phyloP scores from a whole-genome alignment of 2,113 vertebrate species.

The Haemorhous mexicanus region DNA sequence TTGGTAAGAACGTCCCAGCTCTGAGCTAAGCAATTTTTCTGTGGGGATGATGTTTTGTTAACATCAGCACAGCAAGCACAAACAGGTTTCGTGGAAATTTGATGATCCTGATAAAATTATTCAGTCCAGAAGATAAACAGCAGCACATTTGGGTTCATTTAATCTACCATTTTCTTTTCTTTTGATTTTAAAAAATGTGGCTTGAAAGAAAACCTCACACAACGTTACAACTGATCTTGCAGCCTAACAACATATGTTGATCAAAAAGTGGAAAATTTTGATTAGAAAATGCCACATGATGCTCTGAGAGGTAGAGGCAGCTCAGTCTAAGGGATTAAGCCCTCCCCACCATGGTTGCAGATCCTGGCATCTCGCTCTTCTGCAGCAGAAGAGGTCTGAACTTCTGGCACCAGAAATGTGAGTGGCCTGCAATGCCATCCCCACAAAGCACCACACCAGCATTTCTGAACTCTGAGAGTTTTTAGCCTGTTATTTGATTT shows the following conservation, averaged over 20 bases:
- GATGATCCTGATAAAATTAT: slow-evolving; percentile 8
- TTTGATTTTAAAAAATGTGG: background rate
- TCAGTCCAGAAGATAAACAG: background rate
- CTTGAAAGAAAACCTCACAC: background rate
- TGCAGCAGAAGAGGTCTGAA: background rate
- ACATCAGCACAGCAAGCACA: background rate
- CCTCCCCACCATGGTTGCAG: background rate
- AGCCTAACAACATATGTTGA: background rate
- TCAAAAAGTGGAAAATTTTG: background rate
- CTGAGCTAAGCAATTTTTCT: background rate
- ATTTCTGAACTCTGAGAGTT: background rate
- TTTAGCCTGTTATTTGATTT: fast-evolving
- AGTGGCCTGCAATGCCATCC: background rate
- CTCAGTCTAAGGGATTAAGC: background rate
- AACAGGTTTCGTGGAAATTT: slow-evolving; percentile 1
- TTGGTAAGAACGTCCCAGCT: background rate
- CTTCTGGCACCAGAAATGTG: fast-evolving
- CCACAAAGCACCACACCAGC: background rate
- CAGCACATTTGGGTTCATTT: background rate
- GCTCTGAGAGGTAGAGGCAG: background rate
- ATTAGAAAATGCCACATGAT: background rate
- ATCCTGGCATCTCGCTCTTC: background rate
- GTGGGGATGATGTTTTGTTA: background rate
- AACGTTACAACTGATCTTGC: background rate
- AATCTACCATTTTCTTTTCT: background rate